A percentile compares a stretch with the other conserved stretches of the same genome.
Conservation (phyloP, 2,888 invertebrate genomes). For the Pinctada fucata region DNA sequence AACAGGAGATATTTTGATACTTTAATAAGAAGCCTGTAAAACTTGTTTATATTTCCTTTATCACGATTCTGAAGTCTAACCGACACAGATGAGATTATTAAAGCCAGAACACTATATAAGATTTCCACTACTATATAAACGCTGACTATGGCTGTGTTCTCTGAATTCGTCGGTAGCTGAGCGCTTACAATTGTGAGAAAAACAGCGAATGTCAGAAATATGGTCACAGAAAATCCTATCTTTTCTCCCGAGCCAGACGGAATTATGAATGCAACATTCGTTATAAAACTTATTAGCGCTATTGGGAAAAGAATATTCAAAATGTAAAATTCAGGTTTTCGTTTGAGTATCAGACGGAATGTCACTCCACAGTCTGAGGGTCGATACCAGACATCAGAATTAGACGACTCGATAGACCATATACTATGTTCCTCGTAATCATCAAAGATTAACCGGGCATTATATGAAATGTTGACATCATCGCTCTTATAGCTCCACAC, state of each 20-base stretch:
- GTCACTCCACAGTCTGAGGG: conserved; percentile 4
- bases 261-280: conserved; percentile 1
- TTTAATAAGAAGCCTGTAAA: no score
- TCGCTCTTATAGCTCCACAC: no score
- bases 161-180: conserved; percentile 2
- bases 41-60: not conserved
- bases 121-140: not conserved
- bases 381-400: not conserved
- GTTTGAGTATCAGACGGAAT: not conserved
- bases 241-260: conserved; percentile 3
- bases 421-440: conserved; percentile 10
- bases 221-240: not conserved
- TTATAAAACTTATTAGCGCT: not conserved
- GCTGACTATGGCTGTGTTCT: not conserved
- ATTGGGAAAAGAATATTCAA: not conserved
- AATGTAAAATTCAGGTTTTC: not conserved
- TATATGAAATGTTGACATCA: no score
- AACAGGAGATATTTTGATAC: no score
- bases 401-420: not conserved
- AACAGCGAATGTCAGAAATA: conserved; percentile 7
- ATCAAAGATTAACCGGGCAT: not conserved
- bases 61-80: not conserved
- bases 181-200: not conserved
- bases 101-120: not conserved
- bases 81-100: not conserved